Conservation (phyloP, 2,888 invertebrate species). For the Drosophila kanekoi region DNA sequence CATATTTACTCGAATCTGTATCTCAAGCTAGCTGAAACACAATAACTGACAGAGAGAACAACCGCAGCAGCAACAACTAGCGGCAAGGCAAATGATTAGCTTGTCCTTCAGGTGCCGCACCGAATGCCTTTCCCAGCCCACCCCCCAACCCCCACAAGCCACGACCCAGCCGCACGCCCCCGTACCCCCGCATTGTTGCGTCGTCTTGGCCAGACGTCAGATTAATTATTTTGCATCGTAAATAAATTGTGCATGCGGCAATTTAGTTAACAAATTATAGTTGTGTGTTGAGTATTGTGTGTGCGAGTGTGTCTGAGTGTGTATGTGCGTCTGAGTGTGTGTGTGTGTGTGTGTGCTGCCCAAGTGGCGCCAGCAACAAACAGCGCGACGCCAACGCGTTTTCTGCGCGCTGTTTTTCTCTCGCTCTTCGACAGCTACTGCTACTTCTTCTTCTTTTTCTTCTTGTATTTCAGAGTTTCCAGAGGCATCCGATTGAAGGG, state of each 20-base stretch:
- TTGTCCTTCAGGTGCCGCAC: conserved; percentile 57
- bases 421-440: not conserved
- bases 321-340: conserved; percentile 4
- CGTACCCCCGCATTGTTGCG: not conserved
- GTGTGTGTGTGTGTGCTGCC: conserved; percentile 33
- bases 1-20: conserved; percentile 4
- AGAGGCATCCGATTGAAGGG: conserved; percentile 4
- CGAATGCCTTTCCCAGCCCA: conserved; percentile 40
- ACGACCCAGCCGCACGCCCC: not conserved
- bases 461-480: conserved; percentile 2
- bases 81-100: conserved; percentile 32
- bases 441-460: not conserved
- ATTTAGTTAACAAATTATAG: conserved; percentile 67
- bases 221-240: conserved; percentile 68
- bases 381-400: conserved; percentile 50
- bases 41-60: conserved; percentile 23
- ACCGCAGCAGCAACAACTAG: conserved; percentile 11
- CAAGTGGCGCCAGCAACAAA: conserved; percentile 51
- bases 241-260: conserved; percentile 67
- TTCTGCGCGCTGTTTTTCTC: conserved; percentile 12
- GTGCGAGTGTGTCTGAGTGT: not conserved
- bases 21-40: conserved; percentile 34
- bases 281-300: conserved; percentile 20
- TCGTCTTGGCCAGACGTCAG: conserved; percentile 37
- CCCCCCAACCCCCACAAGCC: not conserved